phyloP scores from a whole-genome alignment of 2,113 vertebrate species.

The Mus musculus region GRCm39 chrX:144333501-144334000 shows the following conservation, averaged over 20 bases:
- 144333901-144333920: background rate
- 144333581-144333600: background rate
- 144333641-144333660: background rate
- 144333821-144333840: background rate
- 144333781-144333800: background rate
- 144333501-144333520: slow-evolving; percentile 51
- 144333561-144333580: background rate
- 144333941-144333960: slow-evolving; percentile 26
- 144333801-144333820: background rate
- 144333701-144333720: slow-evolving; percentile 7
- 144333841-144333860: background rate
- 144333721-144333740: slow-evolving; percentile 14
- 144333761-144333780: slow-evolving; percentile 22
- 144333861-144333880: slow-evolving; percentile 24
- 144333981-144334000: slow-evolving; percentile 43
- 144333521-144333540: background rate
- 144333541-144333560: background rate
- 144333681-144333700: slow-evolving; percentile 23
- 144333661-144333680: slow-evolving; percentile 14
- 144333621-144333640: slow-evolving; percentile 18
- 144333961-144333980: slow-evolving; percentile 54
- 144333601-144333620: background rate
- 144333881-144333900: background rate
- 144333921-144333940: slow-evolving; percentile 22
- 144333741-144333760: slow-evolving; percentile 41